phyloP scores from a whole-genome alignment of 64 coral and sea anemone genomes.

The Hydrozoanthus tunicans region DNA sequence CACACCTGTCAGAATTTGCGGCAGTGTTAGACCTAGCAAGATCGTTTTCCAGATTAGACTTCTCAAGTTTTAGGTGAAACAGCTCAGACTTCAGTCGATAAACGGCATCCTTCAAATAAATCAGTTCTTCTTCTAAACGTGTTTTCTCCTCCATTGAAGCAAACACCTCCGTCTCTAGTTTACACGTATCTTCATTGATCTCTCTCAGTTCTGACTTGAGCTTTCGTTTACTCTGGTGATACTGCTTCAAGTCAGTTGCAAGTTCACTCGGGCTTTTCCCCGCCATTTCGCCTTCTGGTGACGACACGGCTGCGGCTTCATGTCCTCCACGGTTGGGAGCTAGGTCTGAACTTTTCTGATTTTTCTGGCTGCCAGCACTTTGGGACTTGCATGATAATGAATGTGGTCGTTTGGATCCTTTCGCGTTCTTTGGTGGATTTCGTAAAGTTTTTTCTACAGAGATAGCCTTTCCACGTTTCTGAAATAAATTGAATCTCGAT shows the following conservation, averaged over 20 bases:
- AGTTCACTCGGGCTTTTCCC: slow-evolving; percentile 39
- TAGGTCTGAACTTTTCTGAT: neutral
- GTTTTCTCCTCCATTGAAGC: slow-evolving; percentile 93
- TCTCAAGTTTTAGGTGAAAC: slow-evolving; percentile 92
- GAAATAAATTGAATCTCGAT: neutral
- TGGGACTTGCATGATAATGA: slow-evolving; percentile 33
- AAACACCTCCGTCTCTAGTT: slow-evolving; percentile 87
- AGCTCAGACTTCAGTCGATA: slow-evolving; percentile 76
- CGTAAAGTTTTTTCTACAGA: neutral
- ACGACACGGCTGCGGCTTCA: slow-evolving; percentile 26
- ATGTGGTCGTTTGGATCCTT: slow-evolving; percentile 16
- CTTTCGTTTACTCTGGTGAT: slow-evolving; percentile 45
- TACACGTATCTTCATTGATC: slow-evolving; percentile 77
- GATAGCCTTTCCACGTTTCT: neutral
- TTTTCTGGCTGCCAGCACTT: neutral
- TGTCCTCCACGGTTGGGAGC: neutral
- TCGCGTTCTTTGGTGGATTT: slow-evolving; percentile 11
- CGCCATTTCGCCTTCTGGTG: slow-evolving; percentile 55
- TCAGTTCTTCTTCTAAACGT: slow-evolving; percentile 82
- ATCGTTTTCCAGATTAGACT: slow-evolving; percentile 82
- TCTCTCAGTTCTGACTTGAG: slow-evolving; percentile 76
- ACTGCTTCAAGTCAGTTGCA: slow-evolving; percentile 21
- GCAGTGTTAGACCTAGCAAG: slow-evolving; percentile 53
- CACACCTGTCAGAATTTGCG: slow-evolving; percentile 20
- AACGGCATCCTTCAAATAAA: slow-evolving; percentile 78